Conservation (phyloP, 2,113 vertebrate species). For the Argyrosomus japonicus region DNA sequence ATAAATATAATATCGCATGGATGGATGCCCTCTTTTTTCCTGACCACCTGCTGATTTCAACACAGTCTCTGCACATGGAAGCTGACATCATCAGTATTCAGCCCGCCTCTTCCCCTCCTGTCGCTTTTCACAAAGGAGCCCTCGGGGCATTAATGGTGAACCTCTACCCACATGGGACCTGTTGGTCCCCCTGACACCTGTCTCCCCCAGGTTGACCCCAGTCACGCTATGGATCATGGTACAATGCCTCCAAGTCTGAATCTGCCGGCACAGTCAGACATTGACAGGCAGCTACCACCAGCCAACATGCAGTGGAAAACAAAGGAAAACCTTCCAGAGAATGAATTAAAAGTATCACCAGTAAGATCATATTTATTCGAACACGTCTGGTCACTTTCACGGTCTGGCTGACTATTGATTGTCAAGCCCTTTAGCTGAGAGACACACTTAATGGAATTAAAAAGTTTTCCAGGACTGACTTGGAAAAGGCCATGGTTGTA, state of each 20-base stretch:
- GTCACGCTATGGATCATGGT: conserved; percentile 75
- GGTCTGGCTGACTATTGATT: conserved; percentile 72
- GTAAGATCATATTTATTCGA: conserved; percentile 71
- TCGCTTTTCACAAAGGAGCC: conserved; percentile 66
- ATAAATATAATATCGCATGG: conserved; percentile 33
- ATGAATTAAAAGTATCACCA: conserved; percentile 52
- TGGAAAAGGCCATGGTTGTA: conserved; percentile 65
- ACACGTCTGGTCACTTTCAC: conserved; percentile 74
- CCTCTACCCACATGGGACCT: conserved; percentile 78
- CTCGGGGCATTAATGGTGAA: conserved; percentile 68
- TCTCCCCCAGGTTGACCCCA: conserved; percentile 77
- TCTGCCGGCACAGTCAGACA: conserved; percentile 41
- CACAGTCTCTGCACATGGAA: conserved; percentile 29
- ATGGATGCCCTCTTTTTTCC: conserved; percentile 15
- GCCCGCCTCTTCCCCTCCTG: conserved; percentile 55
- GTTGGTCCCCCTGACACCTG: conserved; percentile 82
- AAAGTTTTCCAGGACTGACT: conserved; percentile 67
- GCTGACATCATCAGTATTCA: conserved; percentile 75
- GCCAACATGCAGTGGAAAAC: conserved; percentile 39
- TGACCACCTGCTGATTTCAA: conserved; percentile 68
- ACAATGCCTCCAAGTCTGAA: conserved; percentile 68
- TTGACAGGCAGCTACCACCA: conserved; percentile 65
- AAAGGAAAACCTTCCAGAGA: conserved; percentile 47
- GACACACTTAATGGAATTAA: conserved; percentile 70
- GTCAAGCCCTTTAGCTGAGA: conserved; percentile 58